phyloP scores from a whole-genome alignment of 2,113 vertebrate species.

The Callipepla californica region DNA sequence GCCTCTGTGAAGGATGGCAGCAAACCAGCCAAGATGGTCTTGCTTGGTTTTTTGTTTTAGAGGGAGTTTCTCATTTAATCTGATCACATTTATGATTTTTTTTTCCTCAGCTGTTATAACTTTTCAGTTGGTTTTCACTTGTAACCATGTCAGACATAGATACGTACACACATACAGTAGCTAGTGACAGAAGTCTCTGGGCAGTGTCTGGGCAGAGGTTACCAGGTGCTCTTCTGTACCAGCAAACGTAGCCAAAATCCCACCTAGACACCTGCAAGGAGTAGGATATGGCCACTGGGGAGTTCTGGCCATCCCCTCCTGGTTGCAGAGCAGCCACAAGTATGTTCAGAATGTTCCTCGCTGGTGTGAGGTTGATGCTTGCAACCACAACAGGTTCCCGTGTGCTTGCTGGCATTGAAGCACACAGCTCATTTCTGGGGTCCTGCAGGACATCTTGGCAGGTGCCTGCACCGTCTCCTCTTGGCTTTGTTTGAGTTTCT shows the following conservation, averaged over 20 bases:
- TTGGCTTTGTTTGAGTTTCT: conserved; percentile 67
- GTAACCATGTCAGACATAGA: background rate
- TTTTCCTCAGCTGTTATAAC: background rate
- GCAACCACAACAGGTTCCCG: background rate
- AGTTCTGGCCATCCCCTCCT: background rate
- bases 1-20: background rate
- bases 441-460: background rate
- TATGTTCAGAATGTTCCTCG: background rate
- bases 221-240: background rate
- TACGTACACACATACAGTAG: background rate
- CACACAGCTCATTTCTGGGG: background rate
- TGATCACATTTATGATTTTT: background rate
- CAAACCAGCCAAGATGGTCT: background rate
- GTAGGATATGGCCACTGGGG: rapidly evolving
- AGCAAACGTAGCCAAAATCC: background rate
- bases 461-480: conserved; percentile 55
- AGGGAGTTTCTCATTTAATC: background rate
- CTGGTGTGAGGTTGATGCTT: background rate
- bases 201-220: background rate
- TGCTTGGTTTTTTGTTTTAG: background rate
- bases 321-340: background rate
- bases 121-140: background rate
- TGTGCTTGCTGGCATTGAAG: background rate
- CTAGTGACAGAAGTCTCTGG: background rate
- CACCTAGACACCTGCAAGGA: background rate